Base-by-base conservation (phyloP, 2,113 vertebrate species). In the Podarcis raffonei region DNA sequence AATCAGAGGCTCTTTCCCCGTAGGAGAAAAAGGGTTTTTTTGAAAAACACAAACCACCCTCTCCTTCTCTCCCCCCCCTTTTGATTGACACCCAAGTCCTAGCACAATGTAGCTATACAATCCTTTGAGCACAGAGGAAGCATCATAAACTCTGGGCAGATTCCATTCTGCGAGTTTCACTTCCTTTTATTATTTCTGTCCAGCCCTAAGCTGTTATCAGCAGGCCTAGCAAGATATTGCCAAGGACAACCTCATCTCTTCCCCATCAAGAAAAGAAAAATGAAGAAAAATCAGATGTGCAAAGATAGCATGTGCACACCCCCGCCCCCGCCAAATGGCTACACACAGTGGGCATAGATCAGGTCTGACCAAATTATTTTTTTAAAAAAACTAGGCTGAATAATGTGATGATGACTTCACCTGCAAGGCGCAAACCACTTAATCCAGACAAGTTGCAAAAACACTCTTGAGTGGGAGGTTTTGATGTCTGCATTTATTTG, bases 51-150 rank as follows among this genome's bases (percentile, higher is more conserved):
- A 53, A 53, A 53, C 48, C 48, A 53, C 6, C 18, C 18, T 25
- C 18, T 13, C 30, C 30, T 11, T 35, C 42, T 20, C 5, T 20
- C 22, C 57, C 8, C 57, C 8, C 6, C 22, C 1, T 59, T 89
- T 80, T 83, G 84, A 85, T 87, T 87, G 89, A 86, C 81, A 87
- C 71, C 72, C 90, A 89, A 86, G 89, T 86, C 78, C 89, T 86
- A 90, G 87, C 80, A 89, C 89, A 89, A 92, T 87, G 77, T 80
- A 89, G 87, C 13, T 84, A 88, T 87, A 81, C 76, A 89, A 78
- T 59, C 87, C 81, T 81, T 83, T 90, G 89, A 92, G 87, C 84
- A 39, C 89, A 89, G 71, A 85, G 48, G 72, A 68, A 85, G 81
- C 74, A 57, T 79, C 81, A 82, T 74, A 72, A 71, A 79, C 78